A percentile compares a stretch with the other conserved stretches of the same genome.
Evolutionary conservation across 2,797 vertebrate species (phyloP).

Genomic region (Oophaga sylvatica): DNA sequence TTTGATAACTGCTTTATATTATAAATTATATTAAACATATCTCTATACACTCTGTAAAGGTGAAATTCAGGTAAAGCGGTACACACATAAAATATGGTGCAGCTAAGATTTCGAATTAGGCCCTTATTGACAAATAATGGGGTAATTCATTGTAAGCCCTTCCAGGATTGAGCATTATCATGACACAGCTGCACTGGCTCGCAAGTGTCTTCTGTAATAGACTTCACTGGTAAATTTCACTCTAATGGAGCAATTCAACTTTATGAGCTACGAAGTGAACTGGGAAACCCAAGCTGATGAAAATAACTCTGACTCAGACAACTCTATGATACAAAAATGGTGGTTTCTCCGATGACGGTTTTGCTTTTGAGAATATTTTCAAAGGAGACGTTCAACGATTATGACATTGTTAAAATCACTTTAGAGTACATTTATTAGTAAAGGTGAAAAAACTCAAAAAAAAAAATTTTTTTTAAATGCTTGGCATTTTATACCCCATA

Average conservation of each 20-base stretch:
- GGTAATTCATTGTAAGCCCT: neutral
- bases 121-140: constrained; percentile 17
- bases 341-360: neutral
- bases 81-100: neutral
- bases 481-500: neutral
- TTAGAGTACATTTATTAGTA: neutral
- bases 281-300: constrained; percentile 6
- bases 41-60: neutral
- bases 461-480: neutral
- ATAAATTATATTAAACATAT: neutral
- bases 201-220: constrained; percentile 12
- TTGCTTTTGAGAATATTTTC: neutral
- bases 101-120: neutral
- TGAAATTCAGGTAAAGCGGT: neutral
- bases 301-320: constrained; percentile 19
- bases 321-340: neutral
- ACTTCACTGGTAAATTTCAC: constrained; percentile 8
- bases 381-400: neutral
- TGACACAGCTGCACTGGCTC: neutral
- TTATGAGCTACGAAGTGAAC: constrained; percentile 28
- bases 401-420: neutral
- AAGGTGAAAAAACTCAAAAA: neutral
- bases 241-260: constrained; percentile 25
- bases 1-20: neutral
- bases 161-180: neutral